phyloP scores from a whole-genome alignment of 1,140 invertebrate species.

The Sipha flava region DNA sequence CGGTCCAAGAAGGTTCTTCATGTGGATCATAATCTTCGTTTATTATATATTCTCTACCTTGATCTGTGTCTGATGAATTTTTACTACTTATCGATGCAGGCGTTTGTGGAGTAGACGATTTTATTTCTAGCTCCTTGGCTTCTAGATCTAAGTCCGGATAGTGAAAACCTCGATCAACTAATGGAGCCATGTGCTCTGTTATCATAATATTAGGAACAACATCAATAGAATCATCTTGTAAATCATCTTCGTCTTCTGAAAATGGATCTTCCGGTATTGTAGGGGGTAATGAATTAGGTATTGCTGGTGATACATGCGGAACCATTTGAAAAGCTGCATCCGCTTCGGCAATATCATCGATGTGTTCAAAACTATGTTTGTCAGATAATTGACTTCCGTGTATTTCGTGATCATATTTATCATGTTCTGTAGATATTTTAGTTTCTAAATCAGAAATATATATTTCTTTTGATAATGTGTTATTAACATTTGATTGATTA shows the following conservation, averaged over 20 bases:
- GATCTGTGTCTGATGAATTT: slow-evolving; percentile 54
- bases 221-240: slow-evolving; percentile 47
- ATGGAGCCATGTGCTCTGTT: slow-evolving; percentile 53
- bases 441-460: background rate
- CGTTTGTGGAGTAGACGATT: slow-evolving; percentile 45
- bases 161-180: slow-evolving; percentile 45
- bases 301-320: slow-evolving; percentile 44
- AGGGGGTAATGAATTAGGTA: slow-evolving; percentile 43
- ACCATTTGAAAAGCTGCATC: slow-evolving; percentile 48
- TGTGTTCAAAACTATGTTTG: slow-evolving; percentile 37
- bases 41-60: slow-evolving; percentile 54
- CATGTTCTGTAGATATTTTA: background rate
- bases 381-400: background rate
- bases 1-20: slow-evolving; percentile 49
- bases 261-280: slow-evolving; percentile 50
- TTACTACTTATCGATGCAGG: slow-evolving; percentile 54
- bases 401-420: background rate
- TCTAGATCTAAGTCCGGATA: slow-evolving; percentile 49
- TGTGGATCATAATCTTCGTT: slow-evolving; percentile 48
- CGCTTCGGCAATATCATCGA: slow-evolving; percentile 47
- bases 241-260: slow-evolving; percentile 48
- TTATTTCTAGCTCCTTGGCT: slow-evolving; percentile 35
- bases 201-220: slow-evolving; percentile 61
- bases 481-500: background rate
- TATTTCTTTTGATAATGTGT: slow-evolving; percentile 41